A percentile compares a stretch with the other conserved stretches of the same genome.
These are phyloP conservation scores for Pherbina coryleti DNA, from an alignment of 2,888 invertebrate genomes.

Conservation along the genomic window DNA sequence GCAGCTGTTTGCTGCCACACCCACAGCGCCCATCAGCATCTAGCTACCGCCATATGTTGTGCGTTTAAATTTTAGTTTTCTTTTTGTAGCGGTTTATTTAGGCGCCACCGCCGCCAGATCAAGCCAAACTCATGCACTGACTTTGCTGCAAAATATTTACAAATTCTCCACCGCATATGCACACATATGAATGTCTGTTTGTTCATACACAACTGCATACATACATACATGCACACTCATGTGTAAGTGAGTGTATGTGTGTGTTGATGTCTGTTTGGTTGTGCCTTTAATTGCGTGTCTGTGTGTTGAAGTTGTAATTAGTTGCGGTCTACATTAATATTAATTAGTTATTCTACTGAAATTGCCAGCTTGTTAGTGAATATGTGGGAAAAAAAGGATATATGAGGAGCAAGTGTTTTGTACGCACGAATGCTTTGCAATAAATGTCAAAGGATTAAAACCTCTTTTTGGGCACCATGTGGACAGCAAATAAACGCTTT, in stretches of 20 bases:
- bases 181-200: background rate
- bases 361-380: slow-evolving; percentile 1
- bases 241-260: background rate
- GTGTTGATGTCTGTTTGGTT: background rate
- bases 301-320: slow-evolving; percentile 53
- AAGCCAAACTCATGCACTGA: background rate
- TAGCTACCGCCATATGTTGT: too few species aligned
- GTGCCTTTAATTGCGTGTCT: background rate
- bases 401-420: background rate
- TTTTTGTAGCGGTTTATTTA: slow-evolving; percentile 11
- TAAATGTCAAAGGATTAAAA: background rate
- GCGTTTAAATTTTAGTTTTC: background rate
- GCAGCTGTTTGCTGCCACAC: slow-evolving; percentile 10
- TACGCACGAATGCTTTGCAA: slow-evolving; percentile 10
- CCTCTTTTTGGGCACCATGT: background rate
- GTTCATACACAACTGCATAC: too few species aligned
- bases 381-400: slow-evolving; percentile 19
- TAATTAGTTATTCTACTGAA: slow-evolving; percentile 56
- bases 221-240: background rate
- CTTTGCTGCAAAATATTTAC: background rate
- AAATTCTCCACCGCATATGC: background rate
- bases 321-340: slow-evolving; percentile 63
- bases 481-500: background rate
- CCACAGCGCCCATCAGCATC: background rate
- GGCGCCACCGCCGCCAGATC: background rate